Evolutionary conservation across 2,797 vertebrate genomes (phyloP).

Genomic region (Margarornis squamiger): DNA sequence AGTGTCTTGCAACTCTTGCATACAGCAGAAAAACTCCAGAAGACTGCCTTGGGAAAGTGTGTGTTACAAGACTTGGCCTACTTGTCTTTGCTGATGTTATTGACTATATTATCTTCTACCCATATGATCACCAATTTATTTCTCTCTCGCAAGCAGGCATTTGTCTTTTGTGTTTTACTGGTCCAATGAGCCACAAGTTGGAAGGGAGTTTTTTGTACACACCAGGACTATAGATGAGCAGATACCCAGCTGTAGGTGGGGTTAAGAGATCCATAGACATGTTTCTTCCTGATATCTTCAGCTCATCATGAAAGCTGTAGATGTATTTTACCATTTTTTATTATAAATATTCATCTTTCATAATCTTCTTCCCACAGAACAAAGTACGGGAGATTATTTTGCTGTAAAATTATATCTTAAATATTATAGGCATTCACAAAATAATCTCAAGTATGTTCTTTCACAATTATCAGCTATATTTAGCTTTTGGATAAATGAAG

Average conservation of each 20-base stretch:
- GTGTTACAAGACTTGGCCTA: background rate
- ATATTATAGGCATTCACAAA: background rate
- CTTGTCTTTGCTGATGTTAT: background rate
- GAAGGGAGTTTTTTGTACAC: background rate
- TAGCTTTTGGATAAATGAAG: constrained; percentile 26
- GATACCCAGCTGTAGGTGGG: background rate
- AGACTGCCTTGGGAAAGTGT: background rate
- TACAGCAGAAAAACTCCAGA: background rate
- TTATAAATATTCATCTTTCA: background rate
- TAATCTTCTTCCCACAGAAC: background rate
- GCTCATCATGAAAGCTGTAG: background rate
- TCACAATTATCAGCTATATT: background rate
- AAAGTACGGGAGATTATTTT: background rate
- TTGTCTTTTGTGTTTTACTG: background rate
- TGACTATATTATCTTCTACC: background rate
- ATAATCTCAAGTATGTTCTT: background rate
- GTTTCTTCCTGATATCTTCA: background rate
- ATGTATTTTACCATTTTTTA: background rate
- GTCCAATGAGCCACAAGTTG: background rate
- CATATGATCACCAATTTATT: background rate
- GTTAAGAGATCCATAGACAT: background rate
- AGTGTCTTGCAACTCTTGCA: background rate
- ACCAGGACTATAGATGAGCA: background rate
- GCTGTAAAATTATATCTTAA: background rate
- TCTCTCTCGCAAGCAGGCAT: background rate